Base-by-base conservation (phyloP, 2,888 invertebrate genomes). In the Gastracanthus pulcherrimus region DNA sequence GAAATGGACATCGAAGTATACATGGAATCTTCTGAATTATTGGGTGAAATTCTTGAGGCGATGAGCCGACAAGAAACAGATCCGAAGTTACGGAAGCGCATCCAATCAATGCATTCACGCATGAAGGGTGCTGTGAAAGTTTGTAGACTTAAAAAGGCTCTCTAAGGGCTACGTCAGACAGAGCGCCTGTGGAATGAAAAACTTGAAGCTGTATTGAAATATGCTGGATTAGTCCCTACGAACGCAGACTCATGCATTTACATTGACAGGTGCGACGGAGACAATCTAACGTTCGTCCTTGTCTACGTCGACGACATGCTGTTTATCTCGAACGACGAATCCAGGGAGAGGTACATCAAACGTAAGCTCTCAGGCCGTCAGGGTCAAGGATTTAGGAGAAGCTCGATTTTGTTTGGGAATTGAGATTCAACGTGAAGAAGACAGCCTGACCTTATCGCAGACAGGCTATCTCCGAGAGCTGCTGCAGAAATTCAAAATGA, bases 341-440 rank as follows among this genome's bases (percentile, higher is more conserved):
- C 2, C 3, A 2, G 7, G 23, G 6, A 72, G 4, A n/a, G 66
- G 7, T 3, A 29, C 2, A 69, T 74, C 23, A 23, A 80, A 34
- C 13, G n/a, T 13, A 5, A 62, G 6, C 34, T 80, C 9, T 1
- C 19, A 26, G 0, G 16, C 58, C 0, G 74, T 75, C 62, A 45
- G 76, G 11, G 77, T 85, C 36, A 85, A 85, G 70, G 84, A 86
- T 60, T 60, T 87, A 2, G 87, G 86, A 36, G 77, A 82, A 48
- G 83, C 80, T 2, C 76, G 62, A 9, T 81, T 82, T 70, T 87
- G 86, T 76, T 77, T 87, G 13, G 86, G 86, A 45, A 85, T 88
- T 0, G 85, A 87, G 72, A 84, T 87, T 23, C 36, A 48, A 2
- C 58, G 55, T 16, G 26, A 45, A 29, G 38, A 51, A 71, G 60